Percentiles rank a stretch among this genome's conserved stretches.
Evolutionary conservation across 2,113 vertebrate genomes (phyloP).

Genomic region (Philantomba maxwellii): DNA sequence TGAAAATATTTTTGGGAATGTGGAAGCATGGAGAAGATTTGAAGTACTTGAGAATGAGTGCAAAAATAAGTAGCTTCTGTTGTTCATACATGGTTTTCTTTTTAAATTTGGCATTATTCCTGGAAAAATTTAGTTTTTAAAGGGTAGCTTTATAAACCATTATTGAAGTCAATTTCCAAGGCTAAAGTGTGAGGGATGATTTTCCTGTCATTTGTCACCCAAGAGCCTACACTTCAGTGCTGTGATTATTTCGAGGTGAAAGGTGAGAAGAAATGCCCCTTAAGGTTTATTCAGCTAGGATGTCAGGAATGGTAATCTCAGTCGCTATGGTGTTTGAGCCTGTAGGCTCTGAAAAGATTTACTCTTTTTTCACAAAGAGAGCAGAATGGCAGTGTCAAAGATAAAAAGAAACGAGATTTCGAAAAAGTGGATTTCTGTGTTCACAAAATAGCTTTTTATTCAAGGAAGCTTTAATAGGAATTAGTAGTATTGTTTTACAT

Average conservation of each 20-base stretch:
- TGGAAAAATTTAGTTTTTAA: slow-evolving; percentile 18
- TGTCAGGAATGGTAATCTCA: slow-evolving; percentile 60
- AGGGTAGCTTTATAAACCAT: not conserved
- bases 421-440: slow-evolving; percentile 62
- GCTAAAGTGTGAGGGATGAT: not conserved
- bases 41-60: not conserved
- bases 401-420: slow-evolving; percentile 70
- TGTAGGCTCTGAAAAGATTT: slow-evolving; percentile 66
- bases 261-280: slow-evolving; percentile 39
- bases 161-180: slow-evolving; percentile 25
- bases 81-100: not conserved
- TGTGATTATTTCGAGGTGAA: slow-evolving; percentile 58
- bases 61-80: not conserved
- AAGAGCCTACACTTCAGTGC: not conserved
- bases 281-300: slow-evolving; percentile 37
- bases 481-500: slow-evolving; percentile 68
- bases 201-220: slow-evolving; percentile 43
- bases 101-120: slow-evolving; percentile 14
- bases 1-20: not conserved
- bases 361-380: slow-evolving; percentile 58
- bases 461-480: slow-evolving; percentile 58
- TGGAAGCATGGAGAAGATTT: not conserved
- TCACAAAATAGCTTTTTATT: slow-evolving; percentile 66
- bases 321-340: slow-evolving; percentile 46
- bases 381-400: slow-evolving; percentile 48